A percentile compares a stretch with the other conserved stretches of the same genome.
Evolutionary conservation across 2,888 invertebrate species (phyloP).

Genomic region (Tetragnatha montana): DNA sequence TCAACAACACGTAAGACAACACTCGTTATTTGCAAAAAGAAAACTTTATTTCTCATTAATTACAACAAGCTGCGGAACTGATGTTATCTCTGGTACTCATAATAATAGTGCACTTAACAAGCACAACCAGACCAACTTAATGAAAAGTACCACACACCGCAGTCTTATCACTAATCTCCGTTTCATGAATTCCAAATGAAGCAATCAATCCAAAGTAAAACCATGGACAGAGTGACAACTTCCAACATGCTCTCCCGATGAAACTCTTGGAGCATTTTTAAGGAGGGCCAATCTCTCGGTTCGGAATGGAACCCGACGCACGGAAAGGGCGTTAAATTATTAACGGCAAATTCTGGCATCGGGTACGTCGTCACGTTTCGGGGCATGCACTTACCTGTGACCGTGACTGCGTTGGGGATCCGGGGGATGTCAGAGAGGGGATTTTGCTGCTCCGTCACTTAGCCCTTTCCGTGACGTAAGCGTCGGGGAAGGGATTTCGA

Average conservation of each 20-base stretch:
- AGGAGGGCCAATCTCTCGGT: neutral
- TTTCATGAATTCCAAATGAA: neutral
- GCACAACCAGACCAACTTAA: no score
- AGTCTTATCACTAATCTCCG: no score
- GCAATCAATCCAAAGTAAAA: neutral
- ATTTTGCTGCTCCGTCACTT: constrained; percentile 6
- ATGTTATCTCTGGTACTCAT: neutral
- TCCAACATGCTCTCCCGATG: neutral
- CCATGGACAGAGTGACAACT: neutral
- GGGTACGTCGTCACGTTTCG: constrained; percentile 4
- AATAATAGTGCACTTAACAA: no score
- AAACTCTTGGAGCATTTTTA: neutral
- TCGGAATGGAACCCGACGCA: neutral
- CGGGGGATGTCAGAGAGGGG: constrained; percentile 10
- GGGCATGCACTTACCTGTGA: neutral
- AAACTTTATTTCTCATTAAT: neutral
- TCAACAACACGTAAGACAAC: no score
- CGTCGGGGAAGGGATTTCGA: neutral
- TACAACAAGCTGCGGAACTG: no score
- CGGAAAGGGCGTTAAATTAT: constrained; percentile 15
- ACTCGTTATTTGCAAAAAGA: neutral
- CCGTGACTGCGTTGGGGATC: neutral
- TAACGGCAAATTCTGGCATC: constrained; percentile 4
- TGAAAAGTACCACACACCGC: no score
- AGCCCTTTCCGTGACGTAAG: neutral